A percentile compares a stretch with the other conserved stretches of the same genome.
Evolutionary conservation across 2,888 invertebrate species (phyloP).

Genomic region (Lumbricus terrestris): DNA sequence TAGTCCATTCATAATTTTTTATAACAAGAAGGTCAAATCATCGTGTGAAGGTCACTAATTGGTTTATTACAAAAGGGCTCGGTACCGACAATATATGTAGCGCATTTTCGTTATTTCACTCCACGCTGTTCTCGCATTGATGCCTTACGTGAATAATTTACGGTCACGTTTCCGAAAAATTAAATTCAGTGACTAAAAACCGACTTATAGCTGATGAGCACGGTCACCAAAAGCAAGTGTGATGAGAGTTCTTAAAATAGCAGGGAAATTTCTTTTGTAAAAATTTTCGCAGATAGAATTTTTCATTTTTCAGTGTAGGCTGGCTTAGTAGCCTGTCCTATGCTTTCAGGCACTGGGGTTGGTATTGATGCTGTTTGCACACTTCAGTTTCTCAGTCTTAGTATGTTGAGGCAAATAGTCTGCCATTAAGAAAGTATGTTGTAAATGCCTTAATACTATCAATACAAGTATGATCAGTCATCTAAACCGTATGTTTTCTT

Average conservation of each 20-base stretch:
- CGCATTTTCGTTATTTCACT: not conserved
- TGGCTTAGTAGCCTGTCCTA: no score
- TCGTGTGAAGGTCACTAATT: not conserved
- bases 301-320: not conserved
- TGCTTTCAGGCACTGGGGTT: no score
- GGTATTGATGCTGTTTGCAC: no score
- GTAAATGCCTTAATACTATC: not conserved
- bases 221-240: not conserved
- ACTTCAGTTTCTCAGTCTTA: not conserved
- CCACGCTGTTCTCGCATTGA: not conserved
- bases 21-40: not conserved
- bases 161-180: not conserved
- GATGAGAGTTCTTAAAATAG: not conserved
- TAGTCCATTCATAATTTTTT: conserved; percentile 5
- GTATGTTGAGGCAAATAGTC: not conserved
- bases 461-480: not conserved
- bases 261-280: not conserved
- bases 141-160: not conserved
- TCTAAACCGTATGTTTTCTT: no score
- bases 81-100: not conserved
- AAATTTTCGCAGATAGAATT: not conserved
- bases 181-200: not conserved
- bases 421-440: not conserved
- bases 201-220: not conserved
- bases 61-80: not conserved